These are phyloP conservation scores for Antitype chi DNA, from an alignment of 2,888 invertebrate genomes.

Conservation along the genomic window DNA sequence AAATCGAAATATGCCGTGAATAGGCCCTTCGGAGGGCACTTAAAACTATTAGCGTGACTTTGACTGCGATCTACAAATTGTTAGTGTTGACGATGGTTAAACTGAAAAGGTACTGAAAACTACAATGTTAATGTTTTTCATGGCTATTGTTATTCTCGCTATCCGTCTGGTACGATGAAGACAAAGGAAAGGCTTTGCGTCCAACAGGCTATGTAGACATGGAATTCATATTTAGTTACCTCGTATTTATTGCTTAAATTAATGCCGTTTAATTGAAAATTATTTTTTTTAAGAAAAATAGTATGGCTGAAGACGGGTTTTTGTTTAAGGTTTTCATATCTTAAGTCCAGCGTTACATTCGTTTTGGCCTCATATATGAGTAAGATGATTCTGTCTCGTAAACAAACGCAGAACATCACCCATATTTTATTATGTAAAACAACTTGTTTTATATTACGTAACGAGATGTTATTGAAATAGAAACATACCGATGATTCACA, in stretches of 20 bases:
- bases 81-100: conserved; percentile 4
- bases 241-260: neutral
- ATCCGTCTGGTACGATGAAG: neutral
- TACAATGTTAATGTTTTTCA: neutral
- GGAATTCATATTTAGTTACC: too few species aligned
- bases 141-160: neutral
- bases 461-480: conserved; percentile 46
- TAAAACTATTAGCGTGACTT: conserved; percentile 48
- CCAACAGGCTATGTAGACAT: neutral
- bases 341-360: neutral
- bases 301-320: neutral
- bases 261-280: neutral
- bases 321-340: neutral
- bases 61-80: conserved; percentile 9
- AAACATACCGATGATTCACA: conserved; percentile 49
- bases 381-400: conserved; percentile 14
- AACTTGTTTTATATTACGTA: conserved; percentile 41
- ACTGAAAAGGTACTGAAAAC: conserved; percentile 23
- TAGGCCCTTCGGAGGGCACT: conserved; percentile 35
- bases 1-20: conserved; percentile 54
- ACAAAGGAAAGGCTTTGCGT: neutral
- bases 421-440: conserved; percentile 40
- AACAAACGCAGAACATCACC: conserved; percentile 10
- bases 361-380: conserved; percentile 8
- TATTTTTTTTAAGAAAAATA: neutral